Evolutionary conservation across 2,113 vertebrate genomes (phyloP).

Genomic region (Ia io): DNA sequence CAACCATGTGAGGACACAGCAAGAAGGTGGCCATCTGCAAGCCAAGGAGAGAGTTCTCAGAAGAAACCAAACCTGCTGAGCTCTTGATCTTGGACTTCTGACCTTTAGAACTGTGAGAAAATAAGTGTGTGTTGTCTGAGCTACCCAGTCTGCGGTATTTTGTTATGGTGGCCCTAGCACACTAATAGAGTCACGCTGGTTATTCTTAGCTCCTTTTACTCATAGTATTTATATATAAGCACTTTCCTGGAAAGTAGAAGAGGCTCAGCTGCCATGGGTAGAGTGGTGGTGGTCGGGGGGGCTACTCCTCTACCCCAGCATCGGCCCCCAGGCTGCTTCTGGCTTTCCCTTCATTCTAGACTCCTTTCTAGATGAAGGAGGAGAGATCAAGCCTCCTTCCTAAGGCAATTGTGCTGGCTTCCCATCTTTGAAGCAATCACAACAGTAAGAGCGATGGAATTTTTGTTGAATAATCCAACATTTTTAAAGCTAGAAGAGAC

Average conservation of each 20-base stretch:
- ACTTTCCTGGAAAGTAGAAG: background rate
- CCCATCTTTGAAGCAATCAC: background rate
- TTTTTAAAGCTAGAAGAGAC: background rate
- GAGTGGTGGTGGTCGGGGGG: background rate
- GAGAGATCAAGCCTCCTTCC: background rate
- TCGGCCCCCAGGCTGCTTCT: background rate
- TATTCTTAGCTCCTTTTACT: background rate
- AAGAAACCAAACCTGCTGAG: background rate
- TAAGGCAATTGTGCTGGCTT: background rate
- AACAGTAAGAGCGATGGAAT: background rate
- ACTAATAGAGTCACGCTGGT: background rate
- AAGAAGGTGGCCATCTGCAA: background rate
- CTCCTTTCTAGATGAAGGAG: background rate
- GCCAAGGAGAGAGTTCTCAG: background rate
- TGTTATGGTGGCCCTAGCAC: background rate
- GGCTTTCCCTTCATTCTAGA: background rate
- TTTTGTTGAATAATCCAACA: background rate
- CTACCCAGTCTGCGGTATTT: background rate
- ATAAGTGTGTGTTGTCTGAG: background rate
- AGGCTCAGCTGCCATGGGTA: background rate
- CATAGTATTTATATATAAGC: background rate
- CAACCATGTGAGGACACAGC: background rate
- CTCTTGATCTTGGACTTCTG: background rate
- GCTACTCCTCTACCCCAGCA: background rate
- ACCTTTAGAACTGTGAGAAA: background rate